A percentile compares a stretch with the other conserved stretches of the same genome.
These are phyloP conservation scores for Pseudopodoces humilis DNA, from an alignment of 2,113 vertebrate species.

Conservation along the genomic window DNA sequence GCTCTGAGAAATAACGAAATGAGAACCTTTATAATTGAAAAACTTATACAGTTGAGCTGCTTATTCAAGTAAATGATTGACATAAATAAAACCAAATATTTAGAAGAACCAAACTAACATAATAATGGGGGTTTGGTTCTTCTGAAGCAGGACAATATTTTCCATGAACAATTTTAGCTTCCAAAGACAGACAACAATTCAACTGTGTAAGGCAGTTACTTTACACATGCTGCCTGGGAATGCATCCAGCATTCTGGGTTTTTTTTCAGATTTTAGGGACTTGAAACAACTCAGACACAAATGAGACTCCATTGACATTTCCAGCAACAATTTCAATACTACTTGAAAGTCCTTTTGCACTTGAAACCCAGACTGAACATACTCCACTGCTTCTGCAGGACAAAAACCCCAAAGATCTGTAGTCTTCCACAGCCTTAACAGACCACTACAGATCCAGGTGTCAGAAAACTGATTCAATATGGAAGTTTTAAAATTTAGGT, in stretches of 20 bases:
- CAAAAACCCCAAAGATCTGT: neutral
- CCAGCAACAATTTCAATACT: neutral
- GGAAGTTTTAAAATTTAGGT: neutral
- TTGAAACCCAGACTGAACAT: neutral
- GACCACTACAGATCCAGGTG: neutral
- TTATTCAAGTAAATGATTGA: neutral
- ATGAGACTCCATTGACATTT: neutral
- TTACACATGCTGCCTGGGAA: neutral
- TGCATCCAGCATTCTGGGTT: neutral
- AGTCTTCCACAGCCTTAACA: neutral
- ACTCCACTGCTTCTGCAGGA: neutral
- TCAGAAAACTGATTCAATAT: neutral
- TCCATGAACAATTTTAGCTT: neutral
- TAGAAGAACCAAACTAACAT: neutral
- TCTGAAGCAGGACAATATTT: neutral
- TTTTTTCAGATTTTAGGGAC: neutral
- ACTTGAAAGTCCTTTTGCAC: neutral
- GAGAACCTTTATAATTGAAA: neutral
- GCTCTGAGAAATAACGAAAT: neutral
- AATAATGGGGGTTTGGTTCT: neutral
- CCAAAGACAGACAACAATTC: neutral
- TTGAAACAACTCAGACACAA: neutral
- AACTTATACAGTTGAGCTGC: neutral
- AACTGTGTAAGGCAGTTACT: neutral
- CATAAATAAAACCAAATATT: neutral